Evolutionary conservation across 2,113 vertebrate genomes (phyloP), one percentile per base, ranked within the genome.

Genomic region (Scolopax mira): DNA sequence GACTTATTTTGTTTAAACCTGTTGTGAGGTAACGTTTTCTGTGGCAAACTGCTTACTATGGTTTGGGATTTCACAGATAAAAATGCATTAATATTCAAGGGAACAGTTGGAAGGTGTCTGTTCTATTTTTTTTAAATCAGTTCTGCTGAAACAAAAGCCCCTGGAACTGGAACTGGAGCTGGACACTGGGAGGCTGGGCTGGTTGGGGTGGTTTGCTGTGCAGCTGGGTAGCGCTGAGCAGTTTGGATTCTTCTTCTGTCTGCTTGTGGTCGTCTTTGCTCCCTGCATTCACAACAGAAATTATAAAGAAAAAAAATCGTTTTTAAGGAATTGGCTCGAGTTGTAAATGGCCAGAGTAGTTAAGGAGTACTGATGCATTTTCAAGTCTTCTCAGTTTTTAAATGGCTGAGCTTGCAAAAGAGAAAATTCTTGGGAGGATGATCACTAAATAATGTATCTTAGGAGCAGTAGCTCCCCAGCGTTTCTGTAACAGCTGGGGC

Each of bases 391-490:
- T 79, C 2, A 16, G 52, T 67, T 88, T 55, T 67, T 48, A 19
- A 67, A 46, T 60, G 37, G 5, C 35, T 65, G 39, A 71, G n/a
- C 35, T 22, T 92, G 61, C 30, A 60, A 55, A 75, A 73, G 60
- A 46, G 46, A 16, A 48, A 10, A 4, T 44, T 15, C 73, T 67
- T 55, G 51, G 39, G 48, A 86, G 60, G n/a, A 30, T 87, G 55
- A 72, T 92, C 21, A 37, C 33, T 69, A 64, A 81, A 64, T 70
- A 58, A 54, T 64, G 4, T 79, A 11, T 67, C 3, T 67, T 39
- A 9, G 39, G 61, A 85, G 24, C 0, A 0, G 5, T 64, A 62
- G 16, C 13, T 92, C 35, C 39, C 2, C 1, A 41, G 6, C 22
- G 19, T 82, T 85, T 41, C 58, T 64, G 3, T 55, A 35, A 23